Conservation (phyloP, 2,888 invertebrate species). For the Eumacrocentrus americanus region DNA sequence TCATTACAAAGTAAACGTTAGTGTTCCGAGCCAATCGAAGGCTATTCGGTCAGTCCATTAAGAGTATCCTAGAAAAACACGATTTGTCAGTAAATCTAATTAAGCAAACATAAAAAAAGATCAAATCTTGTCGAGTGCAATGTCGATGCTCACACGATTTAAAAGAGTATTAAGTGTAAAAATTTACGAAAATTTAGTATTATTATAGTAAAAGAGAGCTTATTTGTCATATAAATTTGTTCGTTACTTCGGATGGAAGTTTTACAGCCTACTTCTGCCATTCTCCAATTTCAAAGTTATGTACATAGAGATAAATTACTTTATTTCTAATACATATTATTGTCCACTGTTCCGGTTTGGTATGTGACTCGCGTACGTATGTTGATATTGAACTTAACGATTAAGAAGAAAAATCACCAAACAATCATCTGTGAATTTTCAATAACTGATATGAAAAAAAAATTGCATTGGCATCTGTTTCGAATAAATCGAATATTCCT, state of each 20-base stretch:
- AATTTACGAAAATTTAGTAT: neutral
- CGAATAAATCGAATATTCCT: neutral
- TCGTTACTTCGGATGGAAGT: neutral
- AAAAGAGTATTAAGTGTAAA: neutral
- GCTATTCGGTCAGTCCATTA: slow-evolving; percentile 25
- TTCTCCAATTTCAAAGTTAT: slow-evolving; percentile 10
- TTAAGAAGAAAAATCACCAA: slow-evolving; percentile 8
- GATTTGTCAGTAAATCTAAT: no score
- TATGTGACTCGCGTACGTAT: slow-evolving; percentile 30
- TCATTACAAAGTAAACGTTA: slow-evolving; percentile 1
- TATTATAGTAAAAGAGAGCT: neutral
- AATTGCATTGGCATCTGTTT: neutral
- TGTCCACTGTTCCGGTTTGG: slow-evolving; percentile 32
- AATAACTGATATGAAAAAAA: no score
- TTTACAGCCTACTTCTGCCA: neutral
- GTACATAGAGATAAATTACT: slow-evolving; percentile 16
- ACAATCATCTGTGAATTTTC: no score
- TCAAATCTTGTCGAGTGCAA: no score
- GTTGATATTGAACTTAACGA: slow-evolving; percentile 1
- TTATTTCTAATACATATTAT: slow-evolving; percentile 11
- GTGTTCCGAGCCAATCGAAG: slow-evolving; percentile 26
- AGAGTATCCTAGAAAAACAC: slow-evolving; percentile 13
- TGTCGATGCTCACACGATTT: no score
- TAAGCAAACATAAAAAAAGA: no score
- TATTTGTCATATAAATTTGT: neutral